These are phyloP conservation scores for Thecophora atra DNA, from an alignment of 2,888 invertebrate species.

Conservation along the genomic window DNA sequence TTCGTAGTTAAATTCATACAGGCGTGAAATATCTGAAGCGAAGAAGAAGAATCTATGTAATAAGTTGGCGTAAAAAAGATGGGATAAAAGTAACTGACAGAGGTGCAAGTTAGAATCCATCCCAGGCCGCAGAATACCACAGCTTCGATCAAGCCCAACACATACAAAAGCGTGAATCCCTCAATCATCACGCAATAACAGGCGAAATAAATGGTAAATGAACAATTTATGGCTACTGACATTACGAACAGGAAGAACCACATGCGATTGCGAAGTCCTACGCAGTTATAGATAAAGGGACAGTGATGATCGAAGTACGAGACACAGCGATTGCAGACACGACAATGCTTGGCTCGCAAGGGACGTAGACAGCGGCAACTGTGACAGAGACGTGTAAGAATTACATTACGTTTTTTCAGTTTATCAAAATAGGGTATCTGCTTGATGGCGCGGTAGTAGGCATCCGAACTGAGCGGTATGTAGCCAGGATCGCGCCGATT, in stretches of 20 bases:
- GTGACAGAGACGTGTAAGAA: slow-evolving; percentile 85
- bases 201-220: slow-evolving; percentile 87
- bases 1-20: slow-evolving; percentile 94
- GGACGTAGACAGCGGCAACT: slow-evolving; percentile 90
- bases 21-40: slow-evolving; percentile 81
- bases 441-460: slow-evolving; percentile 88
- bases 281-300: slow-evolving; percentile 95
- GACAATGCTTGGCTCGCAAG: slow-evolving; percentile 89
- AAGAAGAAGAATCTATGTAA: too few relatives aligned
- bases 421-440: slow-evolving; percentile 94
- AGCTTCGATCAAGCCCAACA: slow-evolving; percentile 83
- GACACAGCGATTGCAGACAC: slow-evolving; percentile 89
- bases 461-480: slow-evolving; percentile 87
- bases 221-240: slow-evolving; percentile 87
- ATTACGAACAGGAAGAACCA: slow-evolving; percentile 93
- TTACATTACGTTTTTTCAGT: slow-evolving; percentile 86
- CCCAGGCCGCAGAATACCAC: slow-evolving; percentile 86
- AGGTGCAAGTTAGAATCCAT: slow-evolving; percentile 87
- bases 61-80: not conserved
- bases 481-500: slow-evolving; percentile 91
- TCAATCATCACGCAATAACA: slow-evolving; percentile 86
- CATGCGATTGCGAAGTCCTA: slow-evolving; percentile 89
- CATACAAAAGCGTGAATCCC: slow-evolving; percentile 84
- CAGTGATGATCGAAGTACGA: slow-evolving; percentile 95
- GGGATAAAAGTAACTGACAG: slow-evolving; percentile 71